Evolutionary conservation across 1,140 invertebrate species (phyloP).

Genomic region (Pseudomyrmex pallidus): DNA sequence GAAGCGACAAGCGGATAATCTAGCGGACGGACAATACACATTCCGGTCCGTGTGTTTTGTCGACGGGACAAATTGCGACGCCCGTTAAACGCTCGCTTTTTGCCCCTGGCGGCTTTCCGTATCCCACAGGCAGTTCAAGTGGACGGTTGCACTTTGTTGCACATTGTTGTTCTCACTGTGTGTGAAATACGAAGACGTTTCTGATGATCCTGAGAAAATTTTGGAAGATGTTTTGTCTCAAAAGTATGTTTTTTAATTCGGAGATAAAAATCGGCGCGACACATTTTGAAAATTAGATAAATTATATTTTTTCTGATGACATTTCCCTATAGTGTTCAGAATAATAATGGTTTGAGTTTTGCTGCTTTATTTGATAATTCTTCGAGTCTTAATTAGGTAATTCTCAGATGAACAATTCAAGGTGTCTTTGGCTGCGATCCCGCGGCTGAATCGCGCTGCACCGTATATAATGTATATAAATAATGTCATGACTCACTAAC

Average conservation of each 20-base stretch:
- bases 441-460: constrained; percentile 37
- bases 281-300: no score
- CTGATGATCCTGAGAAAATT: constrained; percentile 13
- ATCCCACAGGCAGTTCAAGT: constrained; percentile 64
- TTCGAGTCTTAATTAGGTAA: neutral
- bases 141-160: constrained; percentile 58
- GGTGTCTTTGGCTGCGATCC: constrained; percentile 21
- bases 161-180: constrained; percentile 13
- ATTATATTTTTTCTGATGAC: neutral
- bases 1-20: constrained; percentile 59
- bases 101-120: constrained; percentile 69
- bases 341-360: no score
- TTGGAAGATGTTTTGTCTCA: neutral
- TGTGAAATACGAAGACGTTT: neutral
- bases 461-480: constrained; percentile 70
- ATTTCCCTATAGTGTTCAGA: neutral
- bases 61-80: constrained; percentile 83
- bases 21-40: constrained; percentile 79
- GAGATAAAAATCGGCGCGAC: neutral
- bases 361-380: constrained; percentile 28
- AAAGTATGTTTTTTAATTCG: neutral
- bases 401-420: constrained; percentile 13
- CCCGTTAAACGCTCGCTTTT: constrained; percentile 82
- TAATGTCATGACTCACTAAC: constrained; percentile 77
- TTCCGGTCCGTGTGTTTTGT: constrained; percentile 81